Evolutionary conservation across 2,888 invertebrate genomes (phyloP).

Genomic region (Caenorhabditis sinica): DNA sequence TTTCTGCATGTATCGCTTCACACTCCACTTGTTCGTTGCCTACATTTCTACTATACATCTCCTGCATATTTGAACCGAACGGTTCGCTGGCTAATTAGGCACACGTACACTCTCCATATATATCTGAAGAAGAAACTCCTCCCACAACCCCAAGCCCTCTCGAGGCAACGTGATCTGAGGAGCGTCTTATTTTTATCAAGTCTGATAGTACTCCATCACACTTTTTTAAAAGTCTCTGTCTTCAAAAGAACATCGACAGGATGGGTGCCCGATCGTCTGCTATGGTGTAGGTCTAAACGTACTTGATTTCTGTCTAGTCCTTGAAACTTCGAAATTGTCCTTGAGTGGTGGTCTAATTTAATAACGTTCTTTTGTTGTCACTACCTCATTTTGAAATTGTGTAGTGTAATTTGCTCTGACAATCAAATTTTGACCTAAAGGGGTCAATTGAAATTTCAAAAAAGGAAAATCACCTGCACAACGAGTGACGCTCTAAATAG

Average conservation of each 20-base stretch:
- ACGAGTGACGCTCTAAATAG: conserved; percentile 10
- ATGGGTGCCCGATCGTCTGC: conserved; percentile 44
- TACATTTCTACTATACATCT: not conserved
- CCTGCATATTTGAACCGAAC: conserved; percentile 19
- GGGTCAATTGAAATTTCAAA: conserved; percentile 12
- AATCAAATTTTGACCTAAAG: not conserved
- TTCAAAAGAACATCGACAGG: too few relatives aligned
- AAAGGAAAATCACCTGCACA: conserved; percentile 11
- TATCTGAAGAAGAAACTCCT: not conserved
- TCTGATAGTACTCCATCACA: not conserved
- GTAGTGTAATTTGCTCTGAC: too few relatives aligned
- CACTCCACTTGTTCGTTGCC: not conserved
- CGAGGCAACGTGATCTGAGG: not conserved
- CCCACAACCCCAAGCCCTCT: not conserved
- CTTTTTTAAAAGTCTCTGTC: too few relatives aligned
- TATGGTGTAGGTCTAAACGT: conserved; percentile 27
- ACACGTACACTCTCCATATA: not conserved
- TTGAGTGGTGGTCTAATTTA: not conserved
- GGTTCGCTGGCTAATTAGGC: conserved; percentile 45
- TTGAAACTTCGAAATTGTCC: not conserved
- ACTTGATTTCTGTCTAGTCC: conserved; percentile 4
- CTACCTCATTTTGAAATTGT: too few relatives aligned
- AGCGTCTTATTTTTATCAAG: not conserved
- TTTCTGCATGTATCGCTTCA: not conserved
- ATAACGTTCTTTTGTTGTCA: not conserved